phyloP scores from a whole-genome alignment of 2,888 invertebrate genomes.

The Hedychridium roseum region DNA sequence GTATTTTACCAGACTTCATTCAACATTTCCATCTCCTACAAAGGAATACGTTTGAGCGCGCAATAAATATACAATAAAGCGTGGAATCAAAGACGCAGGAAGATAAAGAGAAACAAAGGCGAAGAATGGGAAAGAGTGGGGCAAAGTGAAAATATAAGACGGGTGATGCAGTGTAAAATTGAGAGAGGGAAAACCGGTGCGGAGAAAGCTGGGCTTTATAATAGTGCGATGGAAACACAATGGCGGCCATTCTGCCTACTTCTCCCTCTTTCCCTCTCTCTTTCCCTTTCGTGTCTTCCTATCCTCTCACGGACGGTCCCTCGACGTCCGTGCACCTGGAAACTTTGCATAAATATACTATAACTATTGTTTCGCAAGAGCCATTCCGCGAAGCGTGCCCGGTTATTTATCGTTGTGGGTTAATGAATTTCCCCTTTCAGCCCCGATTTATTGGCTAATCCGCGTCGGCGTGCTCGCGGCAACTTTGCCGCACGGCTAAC shows the following conservation, averaged over 20 bases:
- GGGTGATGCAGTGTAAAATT: slow-evolving; percentile 24
- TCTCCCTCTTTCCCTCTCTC: slow-evolving; percentile 7
- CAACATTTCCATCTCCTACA: too few relatives aligned
- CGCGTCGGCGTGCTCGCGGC: slow-evolving; percentile 18
- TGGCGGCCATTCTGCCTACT: slow-evolving; percentile 41
- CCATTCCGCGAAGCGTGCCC: slow-evolving; percentile 35
- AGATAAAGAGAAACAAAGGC: slow-evolving; percentile 3
- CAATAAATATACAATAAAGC: slow-evolving; percentile 18
- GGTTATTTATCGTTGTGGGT: slow-evolving; percentile 57
- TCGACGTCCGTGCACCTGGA: slow-evolving; percentile 44
- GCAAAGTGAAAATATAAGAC: too few relatives aligned
- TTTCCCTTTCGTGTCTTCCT: slow-evolving; percentile 5
- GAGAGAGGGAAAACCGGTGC: slow-evolving; percentile 20
- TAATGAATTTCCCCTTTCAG: slow-evolving; percentile 57
- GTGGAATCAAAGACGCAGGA: slow-evolving; percentile 2
- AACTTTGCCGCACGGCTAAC: slow-evolving; percentile 26
- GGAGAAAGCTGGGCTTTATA: slow-evolving; percentile 47
- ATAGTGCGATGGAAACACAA: slow-evolving; percentile 50
- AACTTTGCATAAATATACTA: slow-evolving; percentile 61
- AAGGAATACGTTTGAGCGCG: too few relatives aligned
- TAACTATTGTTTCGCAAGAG: slow-evolving; percentile 55
- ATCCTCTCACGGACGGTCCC: slow-evolving; percentile 9
- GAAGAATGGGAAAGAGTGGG: slow-evolving; percentile 14
- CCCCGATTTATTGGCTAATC: slow-evolving; percentile 54
- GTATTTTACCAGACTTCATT: too few relatives aligned